Evolutionary conservation across 2,113 vertebrate genomes (phyloP).

Genomic region (Vicugna pacos): DNA sequence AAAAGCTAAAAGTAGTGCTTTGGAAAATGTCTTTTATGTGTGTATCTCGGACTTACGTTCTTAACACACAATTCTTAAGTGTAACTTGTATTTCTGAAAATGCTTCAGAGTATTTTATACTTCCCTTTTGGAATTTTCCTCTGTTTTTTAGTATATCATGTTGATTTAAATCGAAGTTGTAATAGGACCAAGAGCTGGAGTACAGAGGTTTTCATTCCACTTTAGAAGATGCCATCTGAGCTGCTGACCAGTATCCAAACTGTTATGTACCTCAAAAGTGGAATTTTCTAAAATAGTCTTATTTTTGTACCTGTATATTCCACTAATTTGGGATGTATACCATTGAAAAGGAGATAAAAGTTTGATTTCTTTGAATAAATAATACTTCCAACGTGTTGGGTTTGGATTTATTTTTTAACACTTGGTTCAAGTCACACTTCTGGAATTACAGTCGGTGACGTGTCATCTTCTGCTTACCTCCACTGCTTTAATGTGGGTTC

Average conservation of each 20-base stretch:
- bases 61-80: background rate
- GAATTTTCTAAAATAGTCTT: constrained; percentile 73
- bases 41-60: background rate
- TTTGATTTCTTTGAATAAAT: constrained; percentile 83
- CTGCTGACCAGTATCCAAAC: background rate
- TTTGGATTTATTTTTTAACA: background rate
- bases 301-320: constrained; percentile 80
- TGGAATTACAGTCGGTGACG: accelerated
- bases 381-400: constrained; percentile 66
- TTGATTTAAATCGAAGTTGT: constrained; percentile 33
- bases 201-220: background rate
- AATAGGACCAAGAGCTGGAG: constrained; percentile 32
- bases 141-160: background rate
- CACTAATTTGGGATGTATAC: constrained; percentile 69
- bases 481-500: accelerated
- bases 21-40: background rate
- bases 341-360: constrained; percentile 64
- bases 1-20: background rate
- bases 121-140: background rate
- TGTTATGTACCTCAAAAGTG: constrained; percentile 33
- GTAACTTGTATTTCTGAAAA: constrained; percentile 49
- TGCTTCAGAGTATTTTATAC: background rate
- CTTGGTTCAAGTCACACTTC: background rate
- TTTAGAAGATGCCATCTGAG: background rate
- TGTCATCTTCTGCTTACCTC: accelerated